Evolutionary conservation across 2,113 vertebrate genomes (phyloP).

Genomic region (Labrus mixtus): DNA sequence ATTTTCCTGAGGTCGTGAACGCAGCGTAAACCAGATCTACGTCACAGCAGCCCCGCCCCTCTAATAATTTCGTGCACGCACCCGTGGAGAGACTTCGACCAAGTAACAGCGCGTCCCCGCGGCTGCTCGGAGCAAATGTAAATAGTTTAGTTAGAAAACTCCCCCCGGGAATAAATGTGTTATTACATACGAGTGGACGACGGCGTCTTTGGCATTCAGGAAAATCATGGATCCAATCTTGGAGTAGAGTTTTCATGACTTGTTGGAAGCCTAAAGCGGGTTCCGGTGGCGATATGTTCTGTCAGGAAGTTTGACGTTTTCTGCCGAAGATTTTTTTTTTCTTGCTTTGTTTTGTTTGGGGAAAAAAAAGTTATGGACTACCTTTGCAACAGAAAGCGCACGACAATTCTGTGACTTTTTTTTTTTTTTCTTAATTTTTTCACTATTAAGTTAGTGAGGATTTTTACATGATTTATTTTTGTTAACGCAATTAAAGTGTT

Average conservation of each 20-base stretch:
- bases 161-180: conserved; percentile 28
- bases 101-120: conserved; percentile 76
- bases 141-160: conserved; percentile 58
- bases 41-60: conserved; percentile 58
- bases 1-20: background rate
- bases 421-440: background rate
- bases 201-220: background rate
- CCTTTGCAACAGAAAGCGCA: background rate
- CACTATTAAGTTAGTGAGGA: conserved; percentile 9
- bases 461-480: conserved; percentile 7
- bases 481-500: background rate
- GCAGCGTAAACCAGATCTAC: conserved; percentile 20
- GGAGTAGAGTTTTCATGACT: conserved; percentile 23
- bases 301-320: conserved; percentile 83
- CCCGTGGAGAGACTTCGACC: conserved; percentile 49
- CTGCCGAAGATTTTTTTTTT: conserved; percentile 52
- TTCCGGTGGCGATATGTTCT: conserved; percentile 79
- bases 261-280: conserved; percentile 53
- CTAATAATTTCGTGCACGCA: conserved; percentile 54
- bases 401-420: background rate
- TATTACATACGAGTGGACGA: background rate
- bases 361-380: conserved; percentile 37
- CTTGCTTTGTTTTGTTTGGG: conserved; percentile 69
- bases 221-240: background rate
- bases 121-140: conserved; percentile 50